Base-by-base conservation (phyloP, 2,888 invertebrate genomes). In the Phlogophora meticulosa region DNA sequence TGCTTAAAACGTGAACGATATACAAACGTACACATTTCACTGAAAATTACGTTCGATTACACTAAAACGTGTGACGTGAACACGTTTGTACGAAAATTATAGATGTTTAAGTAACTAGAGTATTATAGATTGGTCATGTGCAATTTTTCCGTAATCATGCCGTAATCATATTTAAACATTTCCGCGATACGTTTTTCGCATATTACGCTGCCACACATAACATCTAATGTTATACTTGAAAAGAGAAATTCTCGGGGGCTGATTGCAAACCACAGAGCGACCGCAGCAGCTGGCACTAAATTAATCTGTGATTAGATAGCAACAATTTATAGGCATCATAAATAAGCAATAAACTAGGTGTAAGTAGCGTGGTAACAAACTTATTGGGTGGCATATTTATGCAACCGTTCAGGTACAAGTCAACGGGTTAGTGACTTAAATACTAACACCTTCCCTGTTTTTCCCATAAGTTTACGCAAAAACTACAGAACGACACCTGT, bases 241-340 rank as follows among this genome's bases (percentile, higher is more conserved):
- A 69, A 70, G 75, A 74, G 84, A 84, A 76, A 79, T 72, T 78
- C 75, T 80, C 56, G 15, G 49, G 22, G 45, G 60, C 75, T 83
- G 81, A 85, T 83, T 82, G 75, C 77, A 84, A 88, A 87, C 83
- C 85, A 70, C 86, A 79, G 68, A 59, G 69, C 68, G 60, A 85
- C 83, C 84, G 68, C 83, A 78, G 64, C 72, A 48, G 49, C 61
- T 49, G 61, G 45, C 24, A 34, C 57, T 60, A 65, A 68, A 68
- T 72, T 77, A 80, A 81, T 78, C 71, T 62, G 34, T 76, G 71
- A 76, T 72, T 74, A 73, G 72, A 68, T 73, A 61, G 58, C 62
- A 22, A 65, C 51, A 73, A 81, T 78, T 74, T 78, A 78, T 70
- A 46, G 43, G 36, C n/a, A 36, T 62, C 62, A 81, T 84, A 85